Conservation (phyloP, 2,888 invertebrate species). For the Drosophila limbata region DNA sequence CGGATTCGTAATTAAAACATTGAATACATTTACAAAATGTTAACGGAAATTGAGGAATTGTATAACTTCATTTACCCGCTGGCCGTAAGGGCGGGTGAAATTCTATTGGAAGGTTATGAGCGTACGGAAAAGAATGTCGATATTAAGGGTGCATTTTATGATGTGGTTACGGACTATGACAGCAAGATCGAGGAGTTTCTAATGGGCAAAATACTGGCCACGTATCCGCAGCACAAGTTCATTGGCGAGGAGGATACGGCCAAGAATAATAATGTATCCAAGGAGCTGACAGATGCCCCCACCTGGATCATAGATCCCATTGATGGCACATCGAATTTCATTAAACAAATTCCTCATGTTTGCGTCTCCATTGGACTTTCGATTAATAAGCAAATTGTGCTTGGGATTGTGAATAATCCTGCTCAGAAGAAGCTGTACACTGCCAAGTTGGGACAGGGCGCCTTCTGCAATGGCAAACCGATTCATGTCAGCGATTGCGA, state of each 20-base stretch:
- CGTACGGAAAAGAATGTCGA: slow-evolving; percentile 80
- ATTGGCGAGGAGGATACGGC: slow-evolving; percentile 91
- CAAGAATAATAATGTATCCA: slow-evolving; percentile 83
- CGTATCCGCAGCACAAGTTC: slow-evolving; percentile 88
- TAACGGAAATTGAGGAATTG: slow-evolving; percentile 76
- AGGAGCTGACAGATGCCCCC: slow-evolving; percentile 90
- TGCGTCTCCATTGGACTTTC: slow-evolving; percentile 90
- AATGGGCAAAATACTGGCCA: slow-evolving; percentile 86
- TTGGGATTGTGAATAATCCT: slow-evolving; percentile 92
- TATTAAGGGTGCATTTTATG: slow-evolving; percentile 88
- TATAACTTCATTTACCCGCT: slow-evolving; percentile 83
- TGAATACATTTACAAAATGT: slow-evolving; percentile 49
- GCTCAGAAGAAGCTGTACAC: slow-evolving; percentile 89
- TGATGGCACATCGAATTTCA: slow-evolving; percentile 94
- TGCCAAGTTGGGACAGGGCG: slow-evolving; percentile 90
- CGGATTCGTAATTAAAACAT: slow-evolving; percentile 11
- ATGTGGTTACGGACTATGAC: slow-evolving; percentile 93
- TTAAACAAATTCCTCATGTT: slow-evolving; percentile 88
- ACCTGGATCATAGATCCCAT: slow-evolving; percentile 95
- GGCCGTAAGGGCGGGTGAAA: slow-evolving; percentile 82
- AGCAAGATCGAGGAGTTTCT: slow-evolving; percentile 90
- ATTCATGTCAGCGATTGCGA: slow-evolving; percentile 86
- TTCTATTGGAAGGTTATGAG: slow-evolving; percentile 83
- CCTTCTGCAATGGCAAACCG: slow-evolving; percentile 89
- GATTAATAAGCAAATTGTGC: slow-evolving; percentile 87